These are phyloP conservation scores for Pachliopta kotzebuea DNA, from an alignment of 2,888 invertebrate genomes.

Conservation along the genomic window DNA sequence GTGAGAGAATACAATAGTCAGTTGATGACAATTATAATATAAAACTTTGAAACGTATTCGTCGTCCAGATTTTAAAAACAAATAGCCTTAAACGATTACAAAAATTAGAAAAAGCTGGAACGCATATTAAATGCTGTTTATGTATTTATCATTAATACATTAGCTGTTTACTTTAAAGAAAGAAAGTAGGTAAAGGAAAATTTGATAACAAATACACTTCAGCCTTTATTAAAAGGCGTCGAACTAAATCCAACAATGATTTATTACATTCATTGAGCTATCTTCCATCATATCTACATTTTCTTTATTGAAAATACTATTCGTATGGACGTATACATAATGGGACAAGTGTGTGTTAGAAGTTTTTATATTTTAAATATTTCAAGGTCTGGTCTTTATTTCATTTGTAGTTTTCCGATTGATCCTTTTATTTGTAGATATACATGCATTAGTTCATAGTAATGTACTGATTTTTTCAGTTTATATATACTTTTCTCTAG, in stretches of 20 bases:
- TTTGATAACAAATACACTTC: not conserved
- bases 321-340: not conserved
- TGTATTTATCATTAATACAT: not conserved
- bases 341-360: not conserved
- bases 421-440: no score
- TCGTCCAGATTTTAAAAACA: not conserved
- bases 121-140: not conserved
- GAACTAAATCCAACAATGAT: not conserved
- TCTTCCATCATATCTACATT: not conserved
- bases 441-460: no score
- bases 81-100: not conserved
- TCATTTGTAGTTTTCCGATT: no score
- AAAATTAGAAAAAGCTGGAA: not conserved
- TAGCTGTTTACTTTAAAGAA: not conserved
- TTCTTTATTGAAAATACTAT: not conserved
- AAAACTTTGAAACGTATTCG: not conserved
- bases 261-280: not conserved
- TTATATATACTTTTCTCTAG: no score
- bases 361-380: not conserved
- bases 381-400: not conserved
- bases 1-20: no score
- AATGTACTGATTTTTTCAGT: no score
- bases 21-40: not conserved
- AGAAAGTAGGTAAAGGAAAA: not conserved
- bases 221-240: not conserved